Evolutionary conservation across 1,140 invertebrate genomes (phyloP), one percentile per base, ranked within the genome.

Genomic region (Apis florea): DNA sequence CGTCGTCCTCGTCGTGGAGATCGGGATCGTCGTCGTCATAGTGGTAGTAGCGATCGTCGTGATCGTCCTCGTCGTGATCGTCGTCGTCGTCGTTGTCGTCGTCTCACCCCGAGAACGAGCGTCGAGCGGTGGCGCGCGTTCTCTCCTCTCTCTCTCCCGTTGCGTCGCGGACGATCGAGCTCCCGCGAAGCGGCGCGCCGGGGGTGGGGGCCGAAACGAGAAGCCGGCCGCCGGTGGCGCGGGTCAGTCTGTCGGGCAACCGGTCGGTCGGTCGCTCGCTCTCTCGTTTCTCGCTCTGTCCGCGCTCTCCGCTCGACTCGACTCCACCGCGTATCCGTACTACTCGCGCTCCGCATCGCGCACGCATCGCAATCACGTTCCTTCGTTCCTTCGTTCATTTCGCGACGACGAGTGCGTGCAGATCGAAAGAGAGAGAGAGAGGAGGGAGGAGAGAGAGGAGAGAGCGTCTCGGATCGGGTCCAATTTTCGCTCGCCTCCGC

Each of bases 231-330:
- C 90, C 89, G 84, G 88, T 89, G 89, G 90, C 90, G 91, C 91
- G 92, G 92, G 93, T 93, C 93, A 94, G 93, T 94, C 93, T 93
- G 91, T 93, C 93, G 93, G 92, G 91, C 92, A 93, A 92, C 92
- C 92, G 93, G 93, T 94, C 93, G 93, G 92, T 91, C 92, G 93
- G 92, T 92, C 92, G 93, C 92, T 94, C 93, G 92, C 91, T 91
- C 89, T 86, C 74, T 84, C 85, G 86, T 88, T 84, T 76, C 84
- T 78, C 68, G 82, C 64, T 87, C 82, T 77, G 76, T 86, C 82
- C 82, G 85, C 58, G 85, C 85, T 77, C 83, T 88, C 72, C 71
- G 72, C 82, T 85, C 84, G 74, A 78, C 75, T 19, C 75, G 79
- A 68, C 75, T 19, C 75, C 63, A 68, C 15, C 68, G 84, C 74